Evolutionary conservation across 1,140 invertebrate genomes (phyloP), one percentile per base, ranked within the genome.

Genomic region (Bombus terrestris): DNA sequence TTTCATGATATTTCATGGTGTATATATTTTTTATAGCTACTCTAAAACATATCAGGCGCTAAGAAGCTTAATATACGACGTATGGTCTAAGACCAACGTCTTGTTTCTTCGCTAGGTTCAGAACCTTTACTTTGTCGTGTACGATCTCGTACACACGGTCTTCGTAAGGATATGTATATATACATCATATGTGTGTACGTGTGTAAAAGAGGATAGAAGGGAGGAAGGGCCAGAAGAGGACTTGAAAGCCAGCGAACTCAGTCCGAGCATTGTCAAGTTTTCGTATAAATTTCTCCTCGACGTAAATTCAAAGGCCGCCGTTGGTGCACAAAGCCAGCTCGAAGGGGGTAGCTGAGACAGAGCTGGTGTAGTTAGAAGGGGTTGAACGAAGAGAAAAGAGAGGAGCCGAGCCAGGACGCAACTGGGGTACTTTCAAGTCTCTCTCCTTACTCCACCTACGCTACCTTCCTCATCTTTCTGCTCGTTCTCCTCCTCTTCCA

Each of bases 231-330:
- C 25, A n/a, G 53, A 37, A 62, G 74, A 53, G 39, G 69, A 39
- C 75, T 77, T 68, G 85, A 88, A 86, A 88, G 87, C 37, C 68
- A 53, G 74, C 12, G 43, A 66, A 76, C 35, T 53, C 88, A 28
- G 69, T 79, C 62, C 81, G 81, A 83, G 89, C 89, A 92, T 92
- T 92, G 92, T 92, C 87, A 87, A 92, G 87, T 92, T 92, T 92
- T 91, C 90, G 87, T 92, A 92, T 92, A 92, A 92, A 92, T 92
- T 92, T 91, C 90, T 89, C 86, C 86, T 90, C 91, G 86, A 89
- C 89, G 88, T 91, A 86, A 90, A 92, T 92, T 92, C 89, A 92
- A 92, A 92, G 88, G 83, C 64, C 73, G 83, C 53, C 57, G 81
- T 57, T 62, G 75, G 82, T 59, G 85, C n/a, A 89, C 88, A 89